Base-by-base conservation (phyloP, 2,888 invertebrate species). In the Patella ulyssiponensis region DNA sequence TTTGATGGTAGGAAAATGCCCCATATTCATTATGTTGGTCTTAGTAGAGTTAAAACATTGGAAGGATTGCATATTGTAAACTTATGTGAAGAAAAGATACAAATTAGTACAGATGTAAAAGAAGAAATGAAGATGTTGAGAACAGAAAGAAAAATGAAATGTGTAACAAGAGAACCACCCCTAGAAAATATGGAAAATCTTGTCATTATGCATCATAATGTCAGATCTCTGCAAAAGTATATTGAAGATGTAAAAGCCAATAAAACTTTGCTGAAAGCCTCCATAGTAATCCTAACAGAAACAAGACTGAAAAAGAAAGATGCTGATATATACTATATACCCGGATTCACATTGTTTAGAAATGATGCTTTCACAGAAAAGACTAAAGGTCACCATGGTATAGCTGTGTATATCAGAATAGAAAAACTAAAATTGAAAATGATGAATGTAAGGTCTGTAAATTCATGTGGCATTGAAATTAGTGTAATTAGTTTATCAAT, bases 11-110 rank as follows among this genome's bases (percentile, higher is more conserved):
- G 15, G 12, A 80, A 73, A 70, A 54, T 53, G 20, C 52, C n/a
- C 23, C 80, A 80, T 64, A 20, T 64, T 12, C 64, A 64, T 79
- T 80, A 80, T 80, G 79, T 79, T 64, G 80, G 77, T 23, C 52
- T 80, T 15, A 77, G 77, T 52, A 4, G 77, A 15, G 77, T 69
- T 15, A 69, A 69, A 20, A 77, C 53, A 23, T 15, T 79, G 20
- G 23, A 74, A 14, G 75, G 75, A 15, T 56, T 78, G 20, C 73
- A 78, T 69, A 75, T 80, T 64, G 53, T 80, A 20, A 71, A 78
- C 23, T 20, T 78, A 27, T n/a, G 76, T 52, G 73, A 76, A 58
- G n/a, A 44, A 9, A 74, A 70, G 15, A 75, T 79, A 7, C 64
- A 54, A 69, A 54, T 72, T 56, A 64, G 51, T 69, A 54, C 53